A percentile compares a stretch with the other conserved stretches of the same genome.
Evolutionary conservation across 2,797 vertebrate species (phyloP).

Genomic region (Betta splendens): DNA sequence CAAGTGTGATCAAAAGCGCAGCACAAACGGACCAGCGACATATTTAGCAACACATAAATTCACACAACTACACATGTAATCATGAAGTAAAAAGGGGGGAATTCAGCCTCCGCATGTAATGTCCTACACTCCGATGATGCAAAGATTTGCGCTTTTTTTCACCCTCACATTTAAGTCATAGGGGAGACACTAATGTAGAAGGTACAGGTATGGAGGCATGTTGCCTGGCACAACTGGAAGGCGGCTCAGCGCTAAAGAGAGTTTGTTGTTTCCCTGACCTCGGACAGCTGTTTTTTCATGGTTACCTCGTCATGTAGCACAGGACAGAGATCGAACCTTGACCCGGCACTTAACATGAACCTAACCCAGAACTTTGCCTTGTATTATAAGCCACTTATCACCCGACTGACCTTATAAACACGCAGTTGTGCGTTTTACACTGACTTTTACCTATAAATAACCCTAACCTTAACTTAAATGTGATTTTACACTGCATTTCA

Average conservation of each 20-base stretch:
- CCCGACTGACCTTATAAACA: slow-evolving; percentile 25
- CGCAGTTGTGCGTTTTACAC: slow-evolving; percentile 30
- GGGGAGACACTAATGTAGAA: slow-evolving; percentile 20
- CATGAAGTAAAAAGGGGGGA: slow-evolving; percentile 22
- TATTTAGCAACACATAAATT: slow-evolving; percentile 27
- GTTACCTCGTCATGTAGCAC: slow-evolving; percentile 52
- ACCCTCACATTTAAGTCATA: slow-evolving; percentile 9
- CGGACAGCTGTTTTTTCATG: slow-evolving; percentile 29
- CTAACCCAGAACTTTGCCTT: slow-evolving; percentile 14
- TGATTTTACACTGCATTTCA: slow-evolving; percentile 28
- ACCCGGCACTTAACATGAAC: slow-evolving; percentile 11
- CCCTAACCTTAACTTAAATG: slow-evolving; percentile 19
- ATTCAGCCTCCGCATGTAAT: slow-evolving; percentile 25
- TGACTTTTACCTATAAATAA: slow-evolving; percentile 35
- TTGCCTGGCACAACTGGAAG: slow-evolving; percentile 31
- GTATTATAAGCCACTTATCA: slow-evolving; percentile 19
- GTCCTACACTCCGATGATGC: slow-evolving; percentile 33
- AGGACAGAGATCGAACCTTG: slow-evolving; percentile 26
- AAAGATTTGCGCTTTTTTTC: slow-evolving; percentile 28
- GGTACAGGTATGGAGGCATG: slow-evolving; percentile 11
- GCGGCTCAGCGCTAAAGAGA: slow-evolving; percentile 27
- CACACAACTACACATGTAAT: slow-evolving; percentile 6
- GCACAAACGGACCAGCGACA: slow-evolving; percentile 8
- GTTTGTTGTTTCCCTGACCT: slow-evolving; percentile 33
- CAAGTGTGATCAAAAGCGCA: background rate